A percentile compares a stretch with the other conserved stretches of the same genome.
These are phyloP conservation scores for Bombus polaris DNA, from an alignment of 1,140 invertebrate species.

Conservation along the genomic window DNA sequence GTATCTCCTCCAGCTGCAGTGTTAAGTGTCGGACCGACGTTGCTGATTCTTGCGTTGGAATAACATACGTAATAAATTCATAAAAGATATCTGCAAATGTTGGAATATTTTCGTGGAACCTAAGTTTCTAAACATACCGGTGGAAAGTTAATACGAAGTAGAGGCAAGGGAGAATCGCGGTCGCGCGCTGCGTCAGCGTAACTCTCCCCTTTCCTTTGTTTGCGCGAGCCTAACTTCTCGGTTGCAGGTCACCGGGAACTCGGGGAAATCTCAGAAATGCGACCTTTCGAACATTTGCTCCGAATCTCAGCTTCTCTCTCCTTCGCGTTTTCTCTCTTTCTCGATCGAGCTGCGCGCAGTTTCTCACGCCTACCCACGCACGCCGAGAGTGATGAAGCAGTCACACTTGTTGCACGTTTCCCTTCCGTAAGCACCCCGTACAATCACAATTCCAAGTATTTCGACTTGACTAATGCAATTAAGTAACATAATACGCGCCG, in stretches of 20 bases:
- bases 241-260: slow-evolving; percentile 49
- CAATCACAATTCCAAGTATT: slow-evolving; percentile 27
- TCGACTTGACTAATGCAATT: slow-evolving; percentile 46
- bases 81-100: neutral
- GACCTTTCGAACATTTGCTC: slow-evolving; percentile 64
- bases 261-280: slow-evolving; percentile 73
- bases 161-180: neutral
- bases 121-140: neutral
- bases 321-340: slow-evolving; percentile 35
- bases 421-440: slow-evolving; percentile 11
- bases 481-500: slow-evolving; percentile 44
- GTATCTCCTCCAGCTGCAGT: too few relatives aligned
- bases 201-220: slow-evolving; percentile 34
- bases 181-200: slow-evolving; percentile 1
- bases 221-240: slow-evolving; percentile 28
- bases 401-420: slow-evolving; percentile 72
- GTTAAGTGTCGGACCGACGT: too few relatives aligned
- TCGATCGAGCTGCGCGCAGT: slow-evolving; percentile 49
- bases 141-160: neutral
- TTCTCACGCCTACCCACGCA: slow-evolving; percentile 74
- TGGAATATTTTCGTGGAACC: neutral
- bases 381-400: slow-evolving; percentile 66
- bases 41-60: too few relatives aligned
- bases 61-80: too few relatives aligned
- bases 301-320: neutral